These are phyloP conservation scores for Phrynosoma blainvillii DNA, from an alignment of 2,113 vertebrate genomes.

Conservation along the genomic window DNA sequence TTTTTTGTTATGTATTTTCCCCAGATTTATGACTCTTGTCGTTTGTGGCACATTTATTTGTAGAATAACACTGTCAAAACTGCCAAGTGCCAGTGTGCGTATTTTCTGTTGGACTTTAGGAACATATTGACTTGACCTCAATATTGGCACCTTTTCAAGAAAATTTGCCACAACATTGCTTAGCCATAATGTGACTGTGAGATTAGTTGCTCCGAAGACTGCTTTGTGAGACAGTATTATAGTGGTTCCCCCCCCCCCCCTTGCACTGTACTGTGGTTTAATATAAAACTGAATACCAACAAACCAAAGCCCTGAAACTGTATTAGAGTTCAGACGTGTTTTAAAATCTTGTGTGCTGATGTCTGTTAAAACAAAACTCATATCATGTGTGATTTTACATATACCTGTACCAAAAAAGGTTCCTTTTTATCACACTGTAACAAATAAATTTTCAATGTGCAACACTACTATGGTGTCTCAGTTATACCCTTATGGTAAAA, in stretches of 20 bases:
- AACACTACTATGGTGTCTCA: slow-evolving; percentile 49
- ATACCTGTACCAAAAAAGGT: slow-evolving; percentile 63
- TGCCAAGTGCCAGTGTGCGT: slow-evolving; percentile 36
- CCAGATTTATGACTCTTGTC: slow-evolving; percentile 57
- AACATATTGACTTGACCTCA: slow-evolving; percentile 55
- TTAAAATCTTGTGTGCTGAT: slow-evolving; percentile 63
- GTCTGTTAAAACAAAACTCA: slow-evolving; percentile 67
- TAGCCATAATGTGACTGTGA: slow-evolving; percentile 53
- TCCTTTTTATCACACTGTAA: slow-evolving; percentile 63
- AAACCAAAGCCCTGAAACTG: slow-evolving; percentile 64
- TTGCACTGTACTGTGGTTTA: slow-evolving; percentile 60
- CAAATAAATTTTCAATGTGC: slow-evolving; percentile 72
- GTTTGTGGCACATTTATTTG: slow-evolving; percentile 60
- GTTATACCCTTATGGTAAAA: slow-evolving; percentile 40
- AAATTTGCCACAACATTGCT: slow-evolving; percentile 41
- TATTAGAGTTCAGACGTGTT: slow-evolving; percentile 57
- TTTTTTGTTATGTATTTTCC: slow-evolving; percentile 32
- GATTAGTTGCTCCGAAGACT: slow-evolving; percentile 60
- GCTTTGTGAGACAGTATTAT: slow-evolving; percentile 56
- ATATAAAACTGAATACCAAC: slow-evolving; percentile 53
- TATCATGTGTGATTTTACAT: slow-evolving; percentile 66
- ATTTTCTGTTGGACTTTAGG: slow-evolving; percentile 60
- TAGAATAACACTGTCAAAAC: slow-evolving; percentile 66
- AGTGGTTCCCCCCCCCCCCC: slow-evolving; percentile 48
- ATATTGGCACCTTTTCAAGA: slow-evolving; percentile 54